Percentiles rank a stretch among this genome's conserved stretches.
phyloP scores from a whole-genome alignment of 2,113 vertebrate species.

The Gracilinanus agilis region DNA sequence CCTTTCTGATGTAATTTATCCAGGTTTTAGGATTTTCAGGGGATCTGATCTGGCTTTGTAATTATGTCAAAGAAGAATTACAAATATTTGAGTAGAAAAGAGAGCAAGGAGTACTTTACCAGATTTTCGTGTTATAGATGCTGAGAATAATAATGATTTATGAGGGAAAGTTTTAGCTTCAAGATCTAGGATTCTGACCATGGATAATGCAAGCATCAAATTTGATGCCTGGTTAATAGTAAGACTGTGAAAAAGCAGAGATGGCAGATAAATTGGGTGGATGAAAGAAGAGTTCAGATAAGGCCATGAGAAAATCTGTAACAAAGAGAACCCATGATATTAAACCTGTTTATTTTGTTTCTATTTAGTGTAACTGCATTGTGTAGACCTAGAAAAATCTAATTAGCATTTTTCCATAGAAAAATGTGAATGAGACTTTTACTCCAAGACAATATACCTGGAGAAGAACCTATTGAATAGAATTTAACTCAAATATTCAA shows the following conservation, averaged over 20 bases:
- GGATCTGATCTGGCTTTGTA: not conserved
- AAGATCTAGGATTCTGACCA: conserved; percentile 9
- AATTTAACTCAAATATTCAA: conserved; percentile 27
- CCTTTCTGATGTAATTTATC: not conserved
- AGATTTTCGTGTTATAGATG: conserved; percentile 24
- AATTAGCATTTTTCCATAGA: conserved; percentile 26
- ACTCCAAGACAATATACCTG: not conserved
- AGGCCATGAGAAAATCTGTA: not conserved
- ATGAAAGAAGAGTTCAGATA: not conserved
- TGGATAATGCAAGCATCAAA: not conserved
- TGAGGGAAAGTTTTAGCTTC: conserved; percentile 2
- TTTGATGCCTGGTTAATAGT: not conserved
- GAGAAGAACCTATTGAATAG: conserved; percentile 13
- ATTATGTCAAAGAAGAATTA: conserved; percentile 34
- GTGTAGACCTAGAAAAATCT: not conserved
- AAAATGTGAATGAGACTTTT: conserved; percentile 10
- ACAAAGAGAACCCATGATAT: not conserved
- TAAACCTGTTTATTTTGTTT: conserved; percentile 19
- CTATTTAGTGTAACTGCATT: conserved; percentile 2
- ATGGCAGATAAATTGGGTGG: not conserved
- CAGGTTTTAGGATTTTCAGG: not conserved
- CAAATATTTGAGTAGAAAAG: conserved; percentile 47
- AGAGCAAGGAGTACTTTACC: conserved; percentile 25
- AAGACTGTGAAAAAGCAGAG: not conserved
- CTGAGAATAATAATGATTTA: not conserved